Percentiles rank a stretch among this genome's conserved stretches.
Conservation (phyloP, 2,888 invertebrate species). For the Ophion ellenae region DNA sequence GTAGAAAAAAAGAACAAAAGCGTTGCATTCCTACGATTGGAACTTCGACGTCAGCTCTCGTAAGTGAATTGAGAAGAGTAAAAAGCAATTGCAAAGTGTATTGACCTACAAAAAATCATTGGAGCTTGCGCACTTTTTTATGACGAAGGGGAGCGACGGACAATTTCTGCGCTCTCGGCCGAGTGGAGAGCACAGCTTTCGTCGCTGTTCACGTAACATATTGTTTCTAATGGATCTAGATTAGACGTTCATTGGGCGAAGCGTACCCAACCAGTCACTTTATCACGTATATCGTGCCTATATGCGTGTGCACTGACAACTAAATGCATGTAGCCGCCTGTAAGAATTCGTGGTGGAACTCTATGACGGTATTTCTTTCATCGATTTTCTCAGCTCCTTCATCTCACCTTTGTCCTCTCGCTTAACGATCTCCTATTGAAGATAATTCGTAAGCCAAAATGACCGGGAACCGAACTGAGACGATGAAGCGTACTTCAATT, state of each 20-base stretch:
- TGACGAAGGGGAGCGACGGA: background rate
- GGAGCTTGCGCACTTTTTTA: background rate
- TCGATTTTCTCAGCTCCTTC: constrained; percentile 6
- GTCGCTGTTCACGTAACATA: constrained; percentile 59
- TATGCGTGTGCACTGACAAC: background rate
- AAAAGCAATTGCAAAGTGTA: background rate
- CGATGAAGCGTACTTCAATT: background rate
- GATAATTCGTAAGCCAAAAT: constrained; percentile 7
- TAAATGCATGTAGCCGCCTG: background rate
- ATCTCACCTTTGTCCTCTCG: constrained; percentile 17
- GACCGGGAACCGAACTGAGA: background rate
- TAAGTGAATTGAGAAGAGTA: background rate
- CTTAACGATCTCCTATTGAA: constrained; percentile 44
- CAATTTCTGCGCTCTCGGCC: constrained; percentile 13
- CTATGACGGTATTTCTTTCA: background rate
- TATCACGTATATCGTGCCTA: background rate
- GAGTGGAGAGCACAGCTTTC: background rate
- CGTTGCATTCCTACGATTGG: no score
- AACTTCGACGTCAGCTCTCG: no score
- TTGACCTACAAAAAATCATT: background rate
- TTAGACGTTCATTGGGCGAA: constrained; percentile 67
- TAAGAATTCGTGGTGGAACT: constrained; percentile 6
- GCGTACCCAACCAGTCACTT: constrained; percentile 22
- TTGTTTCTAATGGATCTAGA: constrained; percentile 70
- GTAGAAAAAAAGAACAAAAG: no score